Evolutionary conservation across 2,113 vertebrate species (phyloP).

Genomic region (Eclectus roratus): DNA sequence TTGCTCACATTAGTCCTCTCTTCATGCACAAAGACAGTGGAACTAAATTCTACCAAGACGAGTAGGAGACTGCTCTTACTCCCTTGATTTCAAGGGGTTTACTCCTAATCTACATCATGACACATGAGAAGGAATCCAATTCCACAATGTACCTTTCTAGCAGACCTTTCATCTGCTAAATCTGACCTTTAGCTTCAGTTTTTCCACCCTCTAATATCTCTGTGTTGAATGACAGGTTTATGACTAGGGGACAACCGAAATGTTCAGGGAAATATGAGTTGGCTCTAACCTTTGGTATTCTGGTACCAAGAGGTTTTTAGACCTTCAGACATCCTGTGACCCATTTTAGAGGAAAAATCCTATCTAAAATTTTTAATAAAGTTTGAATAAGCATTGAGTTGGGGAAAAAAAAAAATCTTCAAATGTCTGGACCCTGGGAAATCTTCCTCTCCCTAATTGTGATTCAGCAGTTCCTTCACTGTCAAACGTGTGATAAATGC

Average conservation of each 20-base stretch:
- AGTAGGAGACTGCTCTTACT: neutral
- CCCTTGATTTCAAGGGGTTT: neutral
- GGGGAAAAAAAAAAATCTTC: neutral
- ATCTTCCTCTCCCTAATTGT: slow-evolving; percentile 17
- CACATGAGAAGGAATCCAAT: neutral
- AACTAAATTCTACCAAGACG: neutral
- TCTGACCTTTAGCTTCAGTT: slow-evolving; percentile 32
- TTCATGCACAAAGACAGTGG: neutral
- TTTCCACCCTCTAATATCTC: slow-evolving; percentile 9
- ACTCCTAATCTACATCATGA: neutral
- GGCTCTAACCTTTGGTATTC: neutral
- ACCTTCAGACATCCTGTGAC: neutral
- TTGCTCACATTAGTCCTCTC: neutral
- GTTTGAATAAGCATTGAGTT: neutral
- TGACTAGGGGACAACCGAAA: slow-evolving; percentile 38
- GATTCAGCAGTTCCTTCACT: slow-evolving; percentile 22
- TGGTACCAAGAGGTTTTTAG: neutral
- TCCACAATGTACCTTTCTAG: neutral
- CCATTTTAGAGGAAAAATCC: neutral
- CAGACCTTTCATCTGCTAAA: neutral
- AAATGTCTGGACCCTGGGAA: slow-evolving; percentile 2
- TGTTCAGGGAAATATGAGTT: neutral
- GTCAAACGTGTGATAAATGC: slow-evolving; percentile 42
- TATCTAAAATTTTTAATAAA: neutral
- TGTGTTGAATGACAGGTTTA: slow-evolving; percentile 16